Base-by-base conservation (phyloP, 1,140 invertebrate species). In the Eupeodes corollae region DNA sequence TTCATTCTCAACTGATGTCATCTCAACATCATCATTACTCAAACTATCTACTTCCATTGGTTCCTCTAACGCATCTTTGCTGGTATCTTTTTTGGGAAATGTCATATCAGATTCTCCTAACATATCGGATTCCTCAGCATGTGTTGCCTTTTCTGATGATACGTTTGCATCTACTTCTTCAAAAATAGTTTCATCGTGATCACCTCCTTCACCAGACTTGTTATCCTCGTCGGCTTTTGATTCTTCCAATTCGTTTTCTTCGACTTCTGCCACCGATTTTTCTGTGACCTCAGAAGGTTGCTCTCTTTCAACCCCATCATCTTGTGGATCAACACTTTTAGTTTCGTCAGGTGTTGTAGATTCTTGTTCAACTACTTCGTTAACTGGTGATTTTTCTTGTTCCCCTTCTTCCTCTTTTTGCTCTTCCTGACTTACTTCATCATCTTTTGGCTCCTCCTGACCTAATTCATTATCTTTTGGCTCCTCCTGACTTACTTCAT, bases 61-160 rank as follows among this genome's bases (percentile, higher is more conserved):
- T 5, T 35, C 14, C 3, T 35, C 3, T 35, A 35, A 10, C 3
- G 3, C 14, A 35, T 35, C 12, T n/a, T 35, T 35, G 3, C 12
- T 11, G 14, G 12, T 15, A 6, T 35, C 14, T 35, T 35, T 15
- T 30, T 19, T 42, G 1, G 47, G 51, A 2, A 49, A 19, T 21
- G 47, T 52, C 34, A 46, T 52, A 26, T 52, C 51, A 1, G 47
- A 41, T 16, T 49, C 51, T 11, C 56, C 54, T 5, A 53, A 51
- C 30, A 52, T 52, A 52, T 65, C 59, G 0, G 44, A 51, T 52
- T 49, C 47, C n/a, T 65, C 59, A 14, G 21, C 31, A 30, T 34
- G 46, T 42, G 48, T 14, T 37, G 31, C 53, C 44, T 13, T 49
- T 37, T n/a, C 51, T 44, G 32, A 37, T 12, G 48, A 49, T 35